Evolutionary conservation across 2,888 invertebrate genomes (phyloP).

Genomic region (Tanaodytes sp.): DNA sequence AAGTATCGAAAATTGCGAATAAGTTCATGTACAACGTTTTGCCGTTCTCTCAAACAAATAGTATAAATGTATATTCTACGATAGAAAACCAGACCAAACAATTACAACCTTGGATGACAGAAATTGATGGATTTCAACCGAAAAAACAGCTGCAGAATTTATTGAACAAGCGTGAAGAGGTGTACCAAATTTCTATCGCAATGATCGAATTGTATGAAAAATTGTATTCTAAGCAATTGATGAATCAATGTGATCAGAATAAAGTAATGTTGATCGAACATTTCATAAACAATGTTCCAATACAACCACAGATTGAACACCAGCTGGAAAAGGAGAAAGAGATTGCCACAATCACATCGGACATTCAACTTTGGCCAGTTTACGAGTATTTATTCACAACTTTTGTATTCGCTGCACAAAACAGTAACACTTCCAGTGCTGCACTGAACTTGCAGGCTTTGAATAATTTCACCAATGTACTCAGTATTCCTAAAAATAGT

Average conservation of each 20-base stretch:
- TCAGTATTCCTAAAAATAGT: conserved; percentile 63
- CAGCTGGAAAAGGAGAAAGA: conserved; percentile 38
- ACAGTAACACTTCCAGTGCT: conserved; percentile 16
- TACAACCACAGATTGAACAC: conserved; percentile 12
- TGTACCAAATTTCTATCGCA: conserved; percentile 36
- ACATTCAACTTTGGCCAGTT: conserved; percentile 76
- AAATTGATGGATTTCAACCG: conserved; percentile 20
- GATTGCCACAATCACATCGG: conserved; percentile 60
- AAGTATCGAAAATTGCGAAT: conserved; percentile 62
- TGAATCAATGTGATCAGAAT: no score
- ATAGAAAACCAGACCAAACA: conserved; percentile 53
- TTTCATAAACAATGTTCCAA: conserved; percentile 29
- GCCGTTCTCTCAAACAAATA: conserved; percentile 60
- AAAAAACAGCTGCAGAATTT: conserved; percentile 59
- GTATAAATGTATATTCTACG: conserved; percentile 50
- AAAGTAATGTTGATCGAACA: conserved; percentile 52
- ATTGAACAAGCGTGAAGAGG: conserved; percentile 48
- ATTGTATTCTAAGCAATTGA: conserved; percentile 53
- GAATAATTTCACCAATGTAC: conserved; percentile 59
- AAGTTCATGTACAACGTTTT: conserved; percentile 57
- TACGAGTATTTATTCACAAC: conserved; percentile 75
- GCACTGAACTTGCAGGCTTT: conserved; percentile 15
- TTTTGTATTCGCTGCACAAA: conserved; percentile 62
- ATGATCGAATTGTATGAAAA: conserved; percentile 59
- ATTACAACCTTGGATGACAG: conserved; percentile 52